A percentile compares a stretch with the other conserved stretches of the same genome.
phyloP scores from a whole-genome alignment of 2,797 vertebrate species.

The Myripristis murdjan region DNA sequence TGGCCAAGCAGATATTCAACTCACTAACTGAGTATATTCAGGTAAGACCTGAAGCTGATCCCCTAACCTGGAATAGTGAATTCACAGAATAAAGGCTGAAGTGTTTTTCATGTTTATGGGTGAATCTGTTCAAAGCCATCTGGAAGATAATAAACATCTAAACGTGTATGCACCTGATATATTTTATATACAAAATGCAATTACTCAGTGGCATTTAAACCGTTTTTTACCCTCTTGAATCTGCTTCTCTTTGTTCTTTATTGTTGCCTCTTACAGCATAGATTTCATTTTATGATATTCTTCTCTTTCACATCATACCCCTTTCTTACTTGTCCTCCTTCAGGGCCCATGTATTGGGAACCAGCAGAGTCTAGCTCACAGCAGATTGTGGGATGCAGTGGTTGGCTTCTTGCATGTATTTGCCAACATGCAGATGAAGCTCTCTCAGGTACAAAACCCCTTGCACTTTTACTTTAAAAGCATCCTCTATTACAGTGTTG shows the following conservation, averaged over 20 bases:
- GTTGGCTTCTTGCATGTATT: conserved; percentile 93
- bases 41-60: conserved; percentile 78
- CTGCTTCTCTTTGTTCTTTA: not conserved
- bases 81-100: not conserved
- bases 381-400: conserved; percentile 92
- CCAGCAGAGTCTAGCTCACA: conserved; percentile 92
- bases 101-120: too few relatives aligned
- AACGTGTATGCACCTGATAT: not conserved
- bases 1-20: conserved; percentile 98
- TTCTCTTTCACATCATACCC: not conserved
- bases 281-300: not conserved
- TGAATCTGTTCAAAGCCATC: too few relatives aligned
- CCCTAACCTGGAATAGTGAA: not conserved
- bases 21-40: conserved; percentile 99
- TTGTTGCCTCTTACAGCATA: not conserved
- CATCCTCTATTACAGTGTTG: not conserved
- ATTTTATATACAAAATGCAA: too few relatives aligned
- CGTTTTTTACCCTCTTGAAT: too few relatives aligned
- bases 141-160: not conserved
- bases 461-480: not conserved
- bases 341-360: conserved; percentile 92
- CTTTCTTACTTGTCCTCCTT: not conserved
- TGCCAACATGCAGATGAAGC: conserved; percentile 95
- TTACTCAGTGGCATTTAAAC: too few relatives aligned
- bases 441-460: conserved; percentile 88